Evolutionary conservation across 2,888 invertebrate species (phyloP).

Genomic region (Fabriciana adippe): DNA sequence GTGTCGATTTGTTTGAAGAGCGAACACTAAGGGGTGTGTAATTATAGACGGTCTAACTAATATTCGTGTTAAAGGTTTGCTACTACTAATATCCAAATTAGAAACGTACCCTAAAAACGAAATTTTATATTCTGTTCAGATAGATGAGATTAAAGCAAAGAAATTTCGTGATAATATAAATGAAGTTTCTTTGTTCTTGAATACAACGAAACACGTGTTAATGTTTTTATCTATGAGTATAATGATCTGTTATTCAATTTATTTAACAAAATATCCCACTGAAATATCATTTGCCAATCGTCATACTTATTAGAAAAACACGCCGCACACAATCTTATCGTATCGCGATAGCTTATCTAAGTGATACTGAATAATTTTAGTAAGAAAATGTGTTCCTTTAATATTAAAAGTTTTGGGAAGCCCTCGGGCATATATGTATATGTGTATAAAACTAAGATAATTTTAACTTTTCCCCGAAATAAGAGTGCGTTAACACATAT

Average conservation of each 20-base stretch:
- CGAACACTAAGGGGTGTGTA: conserved; percentile 39
- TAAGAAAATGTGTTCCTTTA: conserved; percentile 25
- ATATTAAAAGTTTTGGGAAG: conserved; percentile 13
- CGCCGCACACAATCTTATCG: conserved; percentile 13
- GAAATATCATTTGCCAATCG: conserved; percentile 4
- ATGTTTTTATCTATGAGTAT: too few species aligned
- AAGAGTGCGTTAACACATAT: conserved; percentile 40
- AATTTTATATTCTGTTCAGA: too few species aligned
- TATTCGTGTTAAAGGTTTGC: not conserved
- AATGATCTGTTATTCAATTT: not conserved
- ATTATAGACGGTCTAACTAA: conserved; percentile 18
- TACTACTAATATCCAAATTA: not conserved
- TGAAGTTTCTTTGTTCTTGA: too few species aligned
- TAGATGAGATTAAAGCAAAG: too few species aligned
- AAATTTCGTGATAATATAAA: too few species aligned
- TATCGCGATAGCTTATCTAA: conserved; percentile 11
- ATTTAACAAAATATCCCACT: not conserved
- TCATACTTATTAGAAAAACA: conserved; percentile 11
- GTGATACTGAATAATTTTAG: conserved; percentile 15
- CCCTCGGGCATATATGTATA: conserved; percentile 6
- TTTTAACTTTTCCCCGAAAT: conserved; percentile 33
- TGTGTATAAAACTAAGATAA: conserved; percentile 12
- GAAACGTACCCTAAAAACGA: not conserved
- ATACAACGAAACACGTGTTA: too few species aligned
- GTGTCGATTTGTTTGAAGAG: conserved; percentile 67